Evolutionary conservation across 2,113 vertebrate genomes (phyloP), one percentile per base, ranked within the genome.

Genomic region (Scomber colias): DNA sequence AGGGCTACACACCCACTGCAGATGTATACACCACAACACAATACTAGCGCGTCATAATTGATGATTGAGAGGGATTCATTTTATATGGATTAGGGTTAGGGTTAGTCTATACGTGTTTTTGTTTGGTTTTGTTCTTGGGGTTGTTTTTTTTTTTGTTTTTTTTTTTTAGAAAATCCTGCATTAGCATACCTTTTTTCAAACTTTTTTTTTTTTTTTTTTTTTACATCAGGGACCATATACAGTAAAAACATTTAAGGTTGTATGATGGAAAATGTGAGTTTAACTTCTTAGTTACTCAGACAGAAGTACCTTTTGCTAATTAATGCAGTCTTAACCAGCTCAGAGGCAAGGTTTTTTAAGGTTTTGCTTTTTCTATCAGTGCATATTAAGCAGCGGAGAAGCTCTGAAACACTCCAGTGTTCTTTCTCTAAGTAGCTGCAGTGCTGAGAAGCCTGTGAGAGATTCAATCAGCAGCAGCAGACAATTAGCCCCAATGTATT

Each of bases 401-500:
- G 69, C 46, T 55, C 68, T 6, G 72, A 82, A 84, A 80, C 24
- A 14, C 46, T 69, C 21, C 48, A 50, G 71, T 50, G 48, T 82
- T 81, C 49, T 70, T 71, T 9, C 31, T 46, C 46, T 69, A 14
- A 62, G 71, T 48, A 64, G 69, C 79, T 56, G 81, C 72, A 57
- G n/a, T 8, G 57, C 82, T 63, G 66, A 79, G 78, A 77, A 81
- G 65, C 65, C 64, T 74, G 55, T 61, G 50, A 77, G 71, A 79
- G 85, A 73, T 72, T 81, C 82, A 90, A 76, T 83, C 79, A 88
- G 74, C 54, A 62, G 64, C 60, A 45, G 71, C 57, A 75, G 73
- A 91, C 68, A 83, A 92, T 87, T 81, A 90, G 63, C 35, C 55
- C 71, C 54, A 86, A 87, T 81, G 75, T 65, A 83, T 88, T 90